A percentile compares a stretch with the other conserved stretches of the same genome.
Conservation (phyloP, 2,797 vertebrate species). For the Halcyon badia region DNA sequence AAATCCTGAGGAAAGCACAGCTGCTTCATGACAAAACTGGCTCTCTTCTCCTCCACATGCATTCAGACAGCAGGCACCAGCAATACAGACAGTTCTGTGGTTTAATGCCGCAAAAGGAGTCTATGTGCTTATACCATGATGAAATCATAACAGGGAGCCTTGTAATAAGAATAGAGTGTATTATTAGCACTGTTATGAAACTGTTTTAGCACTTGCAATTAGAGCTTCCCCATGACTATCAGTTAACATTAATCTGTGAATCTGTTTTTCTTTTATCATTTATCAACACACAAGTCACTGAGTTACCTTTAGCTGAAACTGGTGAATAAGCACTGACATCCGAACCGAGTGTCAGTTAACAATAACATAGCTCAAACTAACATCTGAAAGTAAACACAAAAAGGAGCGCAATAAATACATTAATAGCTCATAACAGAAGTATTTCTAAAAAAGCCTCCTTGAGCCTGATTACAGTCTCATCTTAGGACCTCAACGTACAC, state of each 20-base stretch:
- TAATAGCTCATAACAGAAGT: background rate
- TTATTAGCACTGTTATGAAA: slow-evolving; percentile 41
- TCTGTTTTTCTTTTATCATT: slow-evolving; percentile 2
- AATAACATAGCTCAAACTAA: background rate
- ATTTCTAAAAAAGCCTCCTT: background rate
- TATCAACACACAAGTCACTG: slow-evolving; percentile 7
- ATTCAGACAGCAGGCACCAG: background rate
- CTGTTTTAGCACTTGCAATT: slow-evolving; percentile 24
- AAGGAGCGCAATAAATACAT: background rate
- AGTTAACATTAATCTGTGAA: background rate
- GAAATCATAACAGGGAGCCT: slow-evolving; percentile 63
- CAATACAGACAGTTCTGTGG: slow-evolving; percentile 37
- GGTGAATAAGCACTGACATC: background rate
- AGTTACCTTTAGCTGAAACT: slow-evolving; percentile 24
- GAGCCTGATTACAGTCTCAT: background rate
- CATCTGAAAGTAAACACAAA: background rate
- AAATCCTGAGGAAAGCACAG: slow-evolving; percentile 46
- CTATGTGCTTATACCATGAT: slow-evolving; percentile 14
- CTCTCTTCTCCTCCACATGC: slow-evolving; percentile 17
- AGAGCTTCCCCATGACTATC: slow-evolving; percentile 32
- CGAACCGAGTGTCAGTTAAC: background rate
- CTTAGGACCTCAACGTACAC: background rate
- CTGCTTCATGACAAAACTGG: slow-evolving; percentile 49
- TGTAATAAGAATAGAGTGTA: slow-evolving; percentile 27
- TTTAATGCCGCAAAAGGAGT: slow-evolving; percentile 15